A percentile compares a stretch with the other conserved stretches of the same genome.
Conservation (phyloP, 2,797 vertebrate species). For the Micrastur ruficollis region DNA sequence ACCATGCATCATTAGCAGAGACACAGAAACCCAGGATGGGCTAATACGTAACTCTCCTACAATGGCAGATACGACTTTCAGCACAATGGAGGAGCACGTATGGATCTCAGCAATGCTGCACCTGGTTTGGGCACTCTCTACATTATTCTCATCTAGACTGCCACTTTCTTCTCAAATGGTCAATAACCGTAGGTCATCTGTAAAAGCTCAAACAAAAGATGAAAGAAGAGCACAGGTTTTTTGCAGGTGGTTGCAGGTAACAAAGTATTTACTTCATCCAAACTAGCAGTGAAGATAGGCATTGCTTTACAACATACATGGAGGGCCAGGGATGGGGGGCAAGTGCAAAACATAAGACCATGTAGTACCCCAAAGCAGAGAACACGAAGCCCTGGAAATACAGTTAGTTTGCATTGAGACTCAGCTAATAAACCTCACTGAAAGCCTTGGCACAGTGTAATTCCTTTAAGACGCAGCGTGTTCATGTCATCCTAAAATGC, state of each 20-base stretch:
- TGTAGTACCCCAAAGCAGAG: neutral
- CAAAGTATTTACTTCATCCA: neutral
- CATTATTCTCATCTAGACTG: neutral
- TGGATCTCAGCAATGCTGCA: accelerated
- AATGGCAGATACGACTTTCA: neutral
- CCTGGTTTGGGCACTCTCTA: neutral
- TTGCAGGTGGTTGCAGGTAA: neutral
- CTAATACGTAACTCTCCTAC: neutral
- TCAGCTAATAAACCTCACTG: neutral
- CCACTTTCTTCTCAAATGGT: neutral
- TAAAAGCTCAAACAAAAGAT: neutral
- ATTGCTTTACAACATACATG: neutral
- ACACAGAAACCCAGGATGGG: neutral
- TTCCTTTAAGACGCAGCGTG: neutral
- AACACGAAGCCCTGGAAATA: neutral
- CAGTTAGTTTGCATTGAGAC: neutral
- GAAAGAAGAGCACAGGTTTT: neutral
- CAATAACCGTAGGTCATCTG: neutral
- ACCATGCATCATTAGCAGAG: neutral
- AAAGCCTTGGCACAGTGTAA: neutral
- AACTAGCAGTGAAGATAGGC: neutral
- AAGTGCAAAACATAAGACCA: neutral
- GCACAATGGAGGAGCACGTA: neutral
- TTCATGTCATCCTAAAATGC: neutral
- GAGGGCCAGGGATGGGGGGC: neutral